Base-by-base conservation (phyloP, 1,140 invertebrate genomes). In the Acromyrmex charruanus region DNA sequence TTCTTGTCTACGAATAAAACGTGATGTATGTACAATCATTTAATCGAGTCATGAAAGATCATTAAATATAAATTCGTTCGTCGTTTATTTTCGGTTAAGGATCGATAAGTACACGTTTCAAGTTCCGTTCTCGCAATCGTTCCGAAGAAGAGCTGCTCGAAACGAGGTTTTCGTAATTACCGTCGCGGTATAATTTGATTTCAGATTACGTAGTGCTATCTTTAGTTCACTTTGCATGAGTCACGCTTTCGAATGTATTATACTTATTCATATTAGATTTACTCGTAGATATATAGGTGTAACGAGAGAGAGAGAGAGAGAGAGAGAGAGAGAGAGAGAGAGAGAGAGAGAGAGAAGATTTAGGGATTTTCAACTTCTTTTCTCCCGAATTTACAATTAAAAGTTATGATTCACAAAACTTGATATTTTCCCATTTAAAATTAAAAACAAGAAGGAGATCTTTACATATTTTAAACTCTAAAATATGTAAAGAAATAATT, bases 31-130 rank as follows among this genome's bases (percentile, higher is more conserved):
- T 89, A 77, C 88, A 91, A 90, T 87, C 53, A 14, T 55, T 14
- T 39, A 39, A 39, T 39, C 68, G 80, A 28, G 31, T 65, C 91
- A 87, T 85, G 87, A 92, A 93, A 91, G 89, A 86, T 91, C 59
- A 86, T 89, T 88, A 90, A 88, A 74, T 14, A 87, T 31, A 88
- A 88, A 89, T 63, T 75, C 44, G 63, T 49, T 92, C 90, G 59
- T 72, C 58, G 85, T 92, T 18, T 90, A 92, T 39, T 79, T 88
- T 44, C 91, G 90, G 88, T 79, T 91, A n/a, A 49, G 65, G 68
- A 72, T 74, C 18, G 35, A 68, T 21, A 5, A n/a, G 12, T 44
- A n/a, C 51, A 58, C 9, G n/a, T 31, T 72, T 7, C 31, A 10
- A 72, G 28, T 74, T 74, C 10, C 18, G 28, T 58, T 68, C 28